Evolutionary conservation across 2,113 vertebrate species (phyloP), one percentile per base, ranked within the genome.

Genomic region (Catharus minimus): DNA sequence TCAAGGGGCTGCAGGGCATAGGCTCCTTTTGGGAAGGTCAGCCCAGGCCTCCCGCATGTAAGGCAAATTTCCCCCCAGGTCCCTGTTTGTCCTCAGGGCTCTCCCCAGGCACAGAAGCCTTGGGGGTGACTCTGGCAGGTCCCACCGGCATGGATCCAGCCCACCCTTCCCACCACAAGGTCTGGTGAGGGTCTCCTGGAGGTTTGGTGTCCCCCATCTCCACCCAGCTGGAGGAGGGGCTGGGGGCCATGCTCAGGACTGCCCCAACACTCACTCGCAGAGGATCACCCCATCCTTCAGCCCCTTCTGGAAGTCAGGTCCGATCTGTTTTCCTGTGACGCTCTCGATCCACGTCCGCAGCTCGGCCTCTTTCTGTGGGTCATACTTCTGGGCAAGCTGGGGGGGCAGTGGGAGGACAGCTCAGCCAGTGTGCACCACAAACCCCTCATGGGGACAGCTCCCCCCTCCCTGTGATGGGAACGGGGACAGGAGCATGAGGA

Each of bases 381-480:
- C 98, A 6, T 99, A 99, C 71, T 99, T 99, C 97, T 98, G 98
- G 56, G 98, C 98, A 0, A 99, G 99, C 99, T 99, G 96, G 49
- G 43, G 46, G 47, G 23, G 24, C 9, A 22, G 27, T 0, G 5
- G 3, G 17, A 30, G 57, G 26, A 26, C 23, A 11, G 85, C 33
- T 68, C 33, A 91, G 61, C 14, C 12, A 9, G 23, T 0, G 0
- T 8, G 62, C 46, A 26, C 27, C 55, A 38, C 33, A 19, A 18
- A 11, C 2, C 39, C 23, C 20, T 22, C 19, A 10, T 0, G 4
- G 11, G 44, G 30, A 33, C 3, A 8, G 23, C 4, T 33, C 14
- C 44, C 19, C 11, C 12, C 15, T n/a, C 15, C 30, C 23, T 32
- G 21, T 12, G 13, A 9, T 0, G 44, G 68, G 36, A 58, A 16